Evolutionary conservation across 2,797 vertebrate species (phyloP), one percentile per base, ranked within the genome.

Genomic region (Danio aesculapii): DNA sequence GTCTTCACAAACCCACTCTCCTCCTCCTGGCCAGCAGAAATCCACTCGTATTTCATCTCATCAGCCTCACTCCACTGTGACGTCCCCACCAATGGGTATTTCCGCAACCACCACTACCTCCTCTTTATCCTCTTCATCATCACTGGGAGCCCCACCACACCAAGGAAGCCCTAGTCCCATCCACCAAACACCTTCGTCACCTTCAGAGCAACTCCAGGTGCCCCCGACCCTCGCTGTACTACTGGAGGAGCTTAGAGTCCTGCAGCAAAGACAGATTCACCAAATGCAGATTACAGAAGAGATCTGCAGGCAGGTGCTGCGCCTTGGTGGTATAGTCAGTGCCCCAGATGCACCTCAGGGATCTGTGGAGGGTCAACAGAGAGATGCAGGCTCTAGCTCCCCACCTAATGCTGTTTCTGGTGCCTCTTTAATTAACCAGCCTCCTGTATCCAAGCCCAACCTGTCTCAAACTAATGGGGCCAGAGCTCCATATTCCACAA

Each of bases 201-300:
- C 94, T 83, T 85, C 89, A 47, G 92, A 87, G 13, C 91, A 92
- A 67, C 83, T 93, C 61, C 92, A 92, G 81, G 92, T 94, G 68
- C 88, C 93, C 3, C 92, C 93, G 0, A 93, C 93, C 46, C 90
- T 98, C 81, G 95, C 97, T 0, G 92, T 98, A 12, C 96, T 98
- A 41, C 84, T 98, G 81, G 97, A 98, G 87, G 96, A 98, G 89
- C 94, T 98, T 6, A 90, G 95, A 69, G 93, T 97, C 74, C 88
- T 98, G 70, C 97, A 98, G 87, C 96, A 98, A 91, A 92, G 96
- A 68, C 97, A 98, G 86, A 97, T 98, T 82, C 96, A 97, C 87
- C 97, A 98, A 91, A 97, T 98, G 96, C 97, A 97, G 90, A 97
- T 98, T 90, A 97, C 96, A 0, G 96, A 98, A 86, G 96, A 98